Evolutionary conservation across 2,797 vertebrate genomes (phyloP).

Genomic region (Phaenicophaeus curvirostris): DNA sequence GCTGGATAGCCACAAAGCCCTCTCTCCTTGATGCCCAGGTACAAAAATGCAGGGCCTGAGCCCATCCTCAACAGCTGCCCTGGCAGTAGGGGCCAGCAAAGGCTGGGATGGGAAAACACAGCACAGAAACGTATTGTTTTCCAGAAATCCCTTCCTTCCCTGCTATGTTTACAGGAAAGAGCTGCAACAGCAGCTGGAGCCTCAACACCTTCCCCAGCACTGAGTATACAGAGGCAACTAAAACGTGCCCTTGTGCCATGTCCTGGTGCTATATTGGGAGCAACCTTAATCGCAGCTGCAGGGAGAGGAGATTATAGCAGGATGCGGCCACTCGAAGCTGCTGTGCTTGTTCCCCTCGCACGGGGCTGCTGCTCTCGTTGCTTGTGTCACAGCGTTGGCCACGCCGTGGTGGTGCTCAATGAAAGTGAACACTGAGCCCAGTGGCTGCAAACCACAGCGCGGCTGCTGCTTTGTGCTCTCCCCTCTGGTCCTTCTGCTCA

Average conservation of each 20-base stretch:
- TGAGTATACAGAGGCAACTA: not conserved
- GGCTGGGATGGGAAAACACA: not conserved
- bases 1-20: not conserved
- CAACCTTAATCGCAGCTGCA: not conserved
- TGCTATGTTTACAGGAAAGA: not conserved
- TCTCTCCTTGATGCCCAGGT: not conserved
- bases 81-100: not conserved
- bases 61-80: not conserved
- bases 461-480: not conserved
- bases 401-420: rapidly evolving
- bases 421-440: not conserved
- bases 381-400: not conserved
- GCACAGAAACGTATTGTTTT: not conserved
- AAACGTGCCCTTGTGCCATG: not conserved
- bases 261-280: constrained; percentile 34
- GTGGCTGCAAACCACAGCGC: not conserved
- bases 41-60: not conserved
- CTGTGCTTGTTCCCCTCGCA: not conserved
- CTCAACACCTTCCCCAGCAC: not conserved
- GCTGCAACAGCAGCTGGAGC: not conserved
- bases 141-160: not conserved
- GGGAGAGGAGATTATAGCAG: constrained; percentile 13
- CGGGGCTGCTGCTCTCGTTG: not conserved
- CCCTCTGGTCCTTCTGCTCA: not conserved
- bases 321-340: not conserved